Conservation (phyloP, 2,888 invertebrate species). For the Drosophila meridionalis region DNA sequence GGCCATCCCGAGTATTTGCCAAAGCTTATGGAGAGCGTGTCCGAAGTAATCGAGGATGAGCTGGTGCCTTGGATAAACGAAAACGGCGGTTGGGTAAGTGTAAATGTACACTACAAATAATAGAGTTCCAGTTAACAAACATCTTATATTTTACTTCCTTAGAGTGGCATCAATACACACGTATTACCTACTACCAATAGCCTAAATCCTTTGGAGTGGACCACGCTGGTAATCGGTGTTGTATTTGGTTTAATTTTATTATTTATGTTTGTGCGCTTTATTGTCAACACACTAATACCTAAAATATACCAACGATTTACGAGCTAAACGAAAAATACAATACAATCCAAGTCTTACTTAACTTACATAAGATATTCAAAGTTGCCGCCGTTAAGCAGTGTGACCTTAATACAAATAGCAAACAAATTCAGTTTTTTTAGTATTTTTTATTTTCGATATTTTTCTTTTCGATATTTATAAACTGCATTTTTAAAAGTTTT, state of each 20-base stretch:
- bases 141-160: neutral
- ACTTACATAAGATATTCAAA: constrained; percentile 3
- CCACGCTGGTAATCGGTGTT: constrained; percentile 81
- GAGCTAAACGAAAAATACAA: constrained; percentile 32
- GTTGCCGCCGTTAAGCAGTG: neutral
- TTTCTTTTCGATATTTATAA: neutral
- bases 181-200: constrained; percentile 82
- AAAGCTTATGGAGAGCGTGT: constrained; percentile 90
- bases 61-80: constrained; percentile 91
- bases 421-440: neutral
- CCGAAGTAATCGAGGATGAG: constrained; percentile 89
- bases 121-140: too few species aligned
- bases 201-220: constrained; percentile 83
- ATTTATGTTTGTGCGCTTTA: constrained; percentile 80
- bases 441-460: neutral
- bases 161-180: constrained; percentile 84
- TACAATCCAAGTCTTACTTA: rapidly evolving
- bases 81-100: constrained; percentile 93
- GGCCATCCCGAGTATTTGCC: constrained; percentile 92
- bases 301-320: constrained; percentile 78
- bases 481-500: neutral
- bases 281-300: constrained; percentile 76
- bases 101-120: neutral
- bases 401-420: neutral
- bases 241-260: constrained; percentile 82